phyloP scores from a whole-genome alignment of 2,797 vertebrate species.

The Arctocebus calabarensis region DNA sequence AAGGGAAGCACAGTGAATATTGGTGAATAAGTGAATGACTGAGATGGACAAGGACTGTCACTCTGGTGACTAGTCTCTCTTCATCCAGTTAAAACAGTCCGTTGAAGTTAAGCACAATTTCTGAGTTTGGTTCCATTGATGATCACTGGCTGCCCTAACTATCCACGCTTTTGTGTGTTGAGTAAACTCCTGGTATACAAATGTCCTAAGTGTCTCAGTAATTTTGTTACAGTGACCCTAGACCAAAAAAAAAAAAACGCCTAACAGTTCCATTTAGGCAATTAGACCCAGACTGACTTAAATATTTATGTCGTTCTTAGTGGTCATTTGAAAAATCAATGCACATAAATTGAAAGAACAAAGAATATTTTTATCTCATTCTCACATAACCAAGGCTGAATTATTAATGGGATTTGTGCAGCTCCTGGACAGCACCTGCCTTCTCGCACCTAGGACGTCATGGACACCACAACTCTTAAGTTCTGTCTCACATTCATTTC shows the following conservation, averaged over 20 bases:
- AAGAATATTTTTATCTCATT: conserved; percentile 17
- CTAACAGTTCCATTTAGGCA: background rate
- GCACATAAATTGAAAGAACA: background rate
- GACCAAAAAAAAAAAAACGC: background rate
- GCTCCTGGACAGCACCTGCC: background rate
- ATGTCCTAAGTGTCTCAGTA: background rate
- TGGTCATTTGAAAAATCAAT: conserved; percentile 23
- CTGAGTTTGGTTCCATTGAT: conserved; percentile 13
- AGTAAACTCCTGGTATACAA: background rate
- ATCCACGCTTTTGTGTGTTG: background rate
- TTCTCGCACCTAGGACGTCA: background rate
- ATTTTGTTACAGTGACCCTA: conserved; percentile 11
- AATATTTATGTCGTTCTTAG: background rate
- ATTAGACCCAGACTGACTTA: background rate
- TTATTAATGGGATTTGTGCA: background rate
- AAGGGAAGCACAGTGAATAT: background rate
- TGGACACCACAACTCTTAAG: background rate
- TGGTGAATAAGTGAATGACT: background rate
- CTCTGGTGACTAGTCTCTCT: background rate
- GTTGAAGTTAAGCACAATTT: background rate
- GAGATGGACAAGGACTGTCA: background rate
- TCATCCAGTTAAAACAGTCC: background rate
- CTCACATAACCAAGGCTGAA: background rate
- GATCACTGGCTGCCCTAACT: background rate
- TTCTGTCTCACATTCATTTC: background rate